Conservation (phyloP, 2,113 vertebrate species). For the Cyprinodon brontotheroides region DNA sequence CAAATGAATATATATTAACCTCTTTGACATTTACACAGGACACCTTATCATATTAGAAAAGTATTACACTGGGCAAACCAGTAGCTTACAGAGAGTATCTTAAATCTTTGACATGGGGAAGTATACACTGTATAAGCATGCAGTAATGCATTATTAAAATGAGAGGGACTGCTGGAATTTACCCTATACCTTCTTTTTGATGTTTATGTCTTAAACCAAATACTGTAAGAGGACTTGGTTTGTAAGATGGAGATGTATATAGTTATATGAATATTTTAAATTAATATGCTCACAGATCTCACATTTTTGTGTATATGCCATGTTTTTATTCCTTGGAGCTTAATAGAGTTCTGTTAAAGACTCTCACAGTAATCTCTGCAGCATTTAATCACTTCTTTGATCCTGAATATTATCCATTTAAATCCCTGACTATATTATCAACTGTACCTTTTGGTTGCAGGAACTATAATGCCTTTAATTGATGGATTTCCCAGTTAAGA, state of each 20-base stretch:
- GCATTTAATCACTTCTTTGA: slow-evolving; percentile 27
- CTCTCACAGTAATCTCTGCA: slow-evolving; percentile 4
- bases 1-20: background rate
- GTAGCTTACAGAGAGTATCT: slow-evolving; percentile 9
- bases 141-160: slow-evolving; percentile 46
- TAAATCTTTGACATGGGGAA: slow-evolving; percentile 26
- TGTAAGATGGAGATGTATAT: slow-evolving; percentile 3
- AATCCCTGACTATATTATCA: slow-evolving; percentile 42
- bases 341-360: slow-evolving; percentile 10
- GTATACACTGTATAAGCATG: slow-evolving; percentile 23
- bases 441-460: slow-evolving; percentile 41
- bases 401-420: slow-evolving; percentile 40
- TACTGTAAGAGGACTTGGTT: background rate
- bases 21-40: background rate
- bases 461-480: slow-evolving; percentile 34
- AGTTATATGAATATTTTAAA: slow-evolving; percentile 7
- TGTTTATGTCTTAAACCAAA: slow-evolving; percentile 16
- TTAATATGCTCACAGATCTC: slow-evolving; percentile 4
- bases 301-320: background rate
- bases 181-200: slow-evolving; percentile 20
- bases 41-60: background rate
- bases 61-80: slow-evolving; percentile 13
- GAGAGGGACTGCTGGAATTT: slow-evolving; percentile 27
- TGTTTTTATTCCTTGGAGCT: slow-evolving; percentile 4
- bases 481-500: slow-evolving; percentile 34